phyloP scores from a whole-genome alignment of 2,113 vertebrate species.

The Hemiscyllium ocellatum region DNA sequence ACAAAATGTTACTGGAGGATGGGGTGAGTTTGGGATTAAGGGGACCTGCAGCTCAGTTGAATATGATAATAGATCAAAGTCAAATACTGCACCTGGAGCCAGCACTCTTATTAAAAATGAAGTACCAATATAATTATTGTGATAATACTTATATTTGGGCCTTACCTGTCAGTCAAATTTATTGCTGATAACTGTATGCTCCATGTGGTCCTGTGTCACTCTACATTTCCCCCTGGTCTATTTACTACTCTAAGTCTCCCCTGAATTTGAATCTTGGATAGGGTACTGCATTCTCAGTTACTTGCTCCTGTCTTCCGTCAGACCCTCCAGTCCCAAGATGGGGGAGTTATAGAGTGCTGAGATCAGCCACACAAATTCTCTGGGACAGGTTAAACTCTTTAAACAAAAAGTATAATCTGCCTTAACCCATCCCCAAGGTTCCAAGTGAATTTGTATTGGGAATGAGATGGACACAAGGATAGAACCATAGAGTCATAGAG shows the following conservation, averaged over 20 bases:
- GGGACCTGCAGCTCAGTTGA: neutral
- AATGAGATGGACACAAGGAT: neutral
- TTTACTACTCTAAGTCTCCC: neutral
- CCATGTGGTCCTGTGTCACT: neutral
- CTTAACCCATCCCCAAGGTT: neutral
- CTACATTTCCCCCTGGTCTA: neutral
- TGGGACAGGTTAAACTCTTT: neutral
- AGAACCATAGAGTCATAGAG: no score
- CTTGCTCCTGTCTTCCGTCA: neutral
- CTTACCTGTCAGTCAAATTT: neutral
- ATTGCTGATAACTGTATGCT: neutral
- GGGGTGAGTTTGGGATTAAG: neutral
- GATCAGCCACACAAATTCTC: neutral
- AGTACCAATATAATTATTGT: neutral
- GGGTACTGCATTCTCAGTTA: neutral
- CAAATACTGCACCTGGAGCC: neutral
- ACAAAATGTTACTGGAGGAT: neutral
- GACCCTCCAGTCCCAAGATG: neutral
- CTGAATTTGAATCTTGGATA: neutral
- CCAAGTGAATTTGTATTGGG: neutral
- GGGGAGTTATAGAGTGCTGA: neutral
- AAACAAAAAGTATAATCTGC: neutral
- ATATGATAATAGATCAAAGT: neutral
- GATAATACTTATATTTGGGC: neutral
- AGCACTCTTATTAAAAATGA: neutral